Evolutionary conservation across 1,140 invertebrate genomes (phyloP).

Genomic region (Lordiphosa mommai): DNA sequence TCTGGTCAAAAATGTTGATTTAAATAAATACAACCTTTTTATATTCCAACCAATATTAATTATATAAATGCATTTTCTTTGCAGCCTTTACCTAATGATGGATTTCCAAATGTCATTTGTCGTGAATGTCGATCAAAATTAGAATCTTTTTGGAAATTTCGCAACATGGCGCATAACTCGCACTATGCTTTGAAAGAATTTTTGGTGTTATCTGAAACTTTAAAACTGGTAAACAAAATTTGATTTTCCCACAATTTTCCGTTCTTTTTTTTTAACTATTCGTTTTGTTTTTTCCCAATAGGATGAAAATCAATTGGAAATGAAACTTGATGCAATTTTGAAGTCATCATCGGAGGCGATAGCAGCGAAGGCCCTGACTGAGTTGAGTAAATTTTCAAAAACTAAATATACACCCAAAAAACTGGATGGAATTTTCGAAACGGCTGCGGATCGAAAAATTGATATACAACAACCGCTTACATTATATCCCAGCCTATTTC

Average conservation of each 20-base stretch:
- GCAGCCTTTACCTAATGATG: constrained; percentile 66
- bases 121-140: constrained; percentile 59
- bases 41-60: no score
- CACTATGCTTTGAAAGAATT: constrained; percentile 59
- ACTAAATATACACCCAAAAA: constrained; percentile 45
- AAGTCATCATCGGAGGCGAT: constrained; percentile 74
- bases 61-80: constrained; percentile 15
- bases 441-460: constrained; percentile 18
- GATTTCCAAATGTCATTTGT: constrained; percentile 68
- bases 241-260: not conserved
- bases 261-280: not conserved
- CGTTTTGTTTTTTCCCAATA: constrained; percentile 12
- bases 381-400: constrained; percentile 74
- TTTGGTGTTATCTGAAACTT: constrained; percentile 36
- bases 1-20: no score
- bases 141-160: constrained; percentile 70
- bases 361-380: constrained; percentile 76
- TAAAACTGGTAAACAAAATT: constrained; percentile 28
- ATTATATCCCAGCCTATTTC: constrained; percentile 43
- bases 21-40: no score
- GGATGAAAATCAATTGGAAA: constrained; percentile 50
- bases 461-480: constrained; percentile 23
- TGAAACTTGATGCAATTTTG: constrained; percentile 59
- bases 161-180: constrained; percentile 64
- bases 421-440: constrained; percentile 18